phyloP scores from a whole-genome alignment of 1,140 invertebrate species.

The Zophobas morio region DNA sequence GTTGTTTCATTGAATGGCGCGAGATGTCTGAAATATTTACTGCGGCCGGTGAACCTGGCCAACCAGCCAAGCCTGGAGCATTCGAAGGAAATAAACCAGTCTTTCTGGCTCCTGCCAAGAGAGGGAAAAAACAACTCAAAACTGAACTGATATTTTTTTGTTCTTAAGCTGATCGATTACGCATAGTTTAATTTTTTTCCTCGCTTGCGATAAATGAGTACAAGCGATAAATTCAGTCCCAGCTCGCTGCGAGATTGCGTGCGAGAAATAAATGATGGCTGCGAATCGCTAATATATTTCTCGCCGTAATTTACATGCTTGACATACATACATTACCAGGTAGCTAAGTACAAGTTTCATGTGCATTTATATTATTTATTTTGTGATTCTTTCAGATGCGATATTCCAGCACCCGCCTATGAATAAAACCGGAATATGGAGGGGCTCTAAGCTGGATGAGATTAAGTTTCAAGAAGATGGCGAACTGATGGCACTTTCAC shows the following conservation, averaged over 20 bases:
- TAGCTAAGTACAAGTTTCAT: constrained; percentile 60
- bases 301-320: constrained; percentile 59
- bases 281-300: constrained; percentile 59
- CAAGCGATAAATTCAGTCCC: constrained; percentile 50
- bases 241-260: constrained; percentile 53
- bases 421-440: background rate
- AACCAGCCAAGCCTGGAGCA: constrained; percentile 57
- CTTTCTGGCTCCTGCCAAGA: constrained; percentile 58
- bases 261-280: constrained; percentile 58
- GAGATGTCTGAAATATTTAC: constrained; percentile 59
- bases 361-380: constrained; percentile 58
- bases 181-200: constrained; percentile 38
- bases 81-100: constrained; percentile 59
- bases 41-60: constrained; percentile 60
- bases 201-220: constrained; percentile 51
- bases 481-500: background rate
- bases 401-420: constrained; percentile 1
- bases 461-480: constrained; percentile 21
- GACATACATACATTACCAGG: constrained; percentile 60
- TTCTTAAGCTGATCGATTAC: constrained; percentile 56
- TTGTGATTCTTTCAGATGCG: constrained; percentile 10
- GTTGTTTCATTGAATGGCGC: constrained; percentile 34
- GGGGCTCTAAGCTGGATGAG: background rate
- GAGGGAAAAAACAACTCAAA: constrained; percentile 53
- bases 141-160: constrained; percentile 56